Conservation (phyloP, 30 jellyfish, hydroid and myxozoan genomes). For the Aurelia coerulea region DNA sequence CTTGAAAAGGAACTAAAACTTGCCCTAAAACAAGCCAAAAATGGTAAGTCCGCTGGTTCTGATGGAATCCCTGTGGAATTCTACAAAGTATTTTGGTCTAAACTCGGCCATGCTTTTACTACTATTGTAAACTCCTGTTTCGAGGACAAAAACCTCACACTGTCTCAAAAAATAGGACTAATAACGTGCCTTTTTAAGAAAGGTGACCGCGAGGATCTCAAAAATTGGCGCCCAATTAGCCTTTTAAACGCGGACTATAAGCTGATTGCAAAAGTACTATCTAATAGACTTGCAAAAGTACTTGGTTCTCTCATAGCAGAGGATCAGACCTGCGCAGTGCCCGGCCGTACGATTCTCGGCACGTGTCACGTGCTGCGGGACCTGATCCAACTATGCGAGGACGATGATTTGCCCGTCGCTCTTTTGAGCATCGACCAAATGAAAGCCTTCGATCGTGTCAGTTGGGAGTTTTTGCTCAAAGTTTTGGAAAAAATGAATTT, state of each 20-base stretch:
- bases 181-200: slow-evolving; percentile 19
- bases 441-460: slow-evolving; percentile 39
- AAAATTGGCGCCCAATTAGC: slow-evolving; percentile 49
- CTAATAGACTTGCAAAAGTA: slow-evolving; percentile 27
- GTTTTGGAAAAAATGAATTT: slow-evolving; percentile 10
- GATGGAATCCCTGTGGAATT: slow-evolving; percentile 17
- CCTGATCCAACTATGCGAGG: slow-evolving; percentile 16
- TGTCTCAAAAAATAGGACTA: slow-evolving; percentile 1
- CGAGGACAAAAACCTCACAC: not conserved
- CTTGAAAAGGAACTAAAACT: slow-evolving; percentile 7
- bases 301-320: slow-evolving; percentile 19
- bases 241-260: slow-evolving; percentile 45
- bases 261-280: slow-evolving; percentile 20
- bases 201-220: not conserved
- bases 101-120: not conserved
- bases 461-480: not conserved
- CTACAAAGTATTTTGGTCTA: slow-evolving; percentile 2
- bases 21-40: not conserved
- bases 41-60: slow-evolving; percentile 19
- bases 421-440: slow-evolving; percentile 18
- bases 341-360: slow-evolving; percentile 23
- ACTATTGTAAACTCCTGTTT: not conserved
- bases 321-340: slow-evolving; percentile 52
- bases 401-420: slow-evolving; percentile 15
- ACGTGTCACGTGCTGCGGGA: slow-evolving; percentile 23